Conservation (phyloP, 2,113 vertebrate species). For the Gnathonemus longibarbis region DNA sequence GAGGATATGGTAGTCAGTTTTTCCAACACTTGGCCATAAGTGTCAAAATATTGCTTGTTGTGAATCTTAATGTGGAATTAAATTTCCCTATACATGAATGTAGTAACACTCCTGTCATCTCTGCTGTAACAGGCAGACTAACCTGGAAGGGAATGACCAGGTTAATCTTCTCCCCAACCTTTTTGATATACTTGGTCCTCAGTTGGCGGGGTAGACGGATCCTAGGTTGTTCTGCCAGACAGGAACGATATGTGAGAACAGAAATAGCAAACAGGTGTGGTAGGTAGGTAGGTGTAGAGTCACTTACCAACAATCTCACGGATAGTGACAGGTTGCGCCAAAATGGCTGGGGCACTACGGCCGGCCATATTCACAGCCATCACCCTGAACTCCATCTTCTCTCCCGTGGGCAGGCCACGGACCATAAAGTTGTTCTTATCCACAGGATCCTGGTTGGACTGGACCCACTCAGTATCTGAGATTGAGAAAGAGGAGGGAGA, state of each 20-base stretch:
- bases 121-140: conserved; percentile 13
- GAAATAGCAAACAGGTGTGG: neutral
- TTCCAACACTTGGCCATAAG: neutral
- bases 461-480: conserved; percentile 70
- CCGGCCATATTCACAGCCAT: conserved; percentile 74
- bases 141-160: conserved; percentile 86
- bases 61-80: neutral
- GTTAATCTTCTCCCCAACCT: conserved; percentile 78
- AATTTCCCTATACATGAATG: neutral
- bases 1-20: neutral
- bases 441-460: conserved; percentile 56
- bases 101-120: neutral
- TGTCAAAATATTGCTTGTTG: neutral
- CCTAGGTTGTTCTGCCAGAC: conserved; percentile 77
- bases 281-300: conserved; percentile 9
- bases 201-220: conserved; percentile 79
- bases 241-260: neutral
- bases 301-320: conserved; percentile 74
- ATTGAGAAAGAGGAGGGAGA: neutral
- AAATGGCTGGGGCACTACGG: conserved; percentile 61
- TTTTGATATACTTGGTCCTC: conserved; percentile 65
- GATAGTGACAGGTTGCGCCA: conserved; percentile 71
- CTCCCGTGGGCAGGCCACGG: conserved; percentile 71
- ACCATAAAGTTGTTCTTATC: conserved; percentile 65
- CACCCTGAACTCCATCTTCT: conserved; percentile 75